Conservation (phyloP, 64 coral and sea anemone species). For the Cladopsammia gracilis region DNA sequence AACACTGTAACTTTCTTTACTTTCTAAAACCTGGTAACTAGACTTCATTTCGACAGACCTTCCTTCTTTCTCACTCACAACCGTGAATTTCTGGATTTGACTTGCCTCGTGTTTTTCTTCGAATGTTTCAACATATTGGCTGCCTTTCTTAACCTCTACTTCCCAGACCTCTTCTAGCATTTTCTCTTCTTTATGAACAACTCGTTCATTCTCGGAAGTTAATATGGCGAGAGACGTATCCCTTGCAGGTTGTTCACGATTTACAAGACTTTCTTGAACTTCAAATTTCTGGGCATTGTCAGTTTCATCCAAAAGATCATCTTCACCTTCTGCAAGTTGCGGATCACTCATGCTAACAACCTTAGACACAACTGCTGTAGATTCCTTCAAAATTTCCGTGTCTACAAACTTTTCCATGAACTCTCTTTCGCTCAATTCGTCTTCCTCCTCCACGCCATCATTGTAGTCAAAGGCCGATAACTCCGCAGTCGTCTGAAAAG, state of each 20-base stretch:
- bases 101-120: background rate
- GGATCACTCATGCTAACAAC: background rate
- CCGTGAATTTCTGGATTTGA: background rate
- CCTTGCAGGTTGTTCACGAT: background rate
- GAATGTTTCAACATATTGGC: background rate
- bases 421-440: conserved; percentile 25
- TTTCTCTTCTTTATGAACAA: conserved; percentile 62
- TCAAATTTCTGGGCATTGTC: conserved; percentile 14
- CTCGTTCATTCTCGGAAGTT: background rate
- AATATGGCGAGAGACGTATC: background rate
- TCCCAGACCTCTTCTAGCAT: conserved; percentile 52
- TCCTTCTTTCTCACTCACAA: background rate
- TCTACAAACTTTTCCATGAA: conserved; percentile 35
- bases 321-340: background rate
- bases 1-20: conserved; percentile 1
- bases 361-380: background rate
- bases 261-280: background rate
- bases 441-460: background rate
- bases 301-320: conserved; percentile 31
- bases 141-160: conserved; percentile 51
- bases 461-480: background rate
- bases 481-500: background rate
- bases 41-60: background rate
- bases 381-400: background rate
- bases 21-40: background rate